Percentiles rank a stretch among this genome's conserved stretches.
Evolutionary conservation across 2,888 invertebrate species (phyloP).

Genomic region (Meloe dianella): DNA sequence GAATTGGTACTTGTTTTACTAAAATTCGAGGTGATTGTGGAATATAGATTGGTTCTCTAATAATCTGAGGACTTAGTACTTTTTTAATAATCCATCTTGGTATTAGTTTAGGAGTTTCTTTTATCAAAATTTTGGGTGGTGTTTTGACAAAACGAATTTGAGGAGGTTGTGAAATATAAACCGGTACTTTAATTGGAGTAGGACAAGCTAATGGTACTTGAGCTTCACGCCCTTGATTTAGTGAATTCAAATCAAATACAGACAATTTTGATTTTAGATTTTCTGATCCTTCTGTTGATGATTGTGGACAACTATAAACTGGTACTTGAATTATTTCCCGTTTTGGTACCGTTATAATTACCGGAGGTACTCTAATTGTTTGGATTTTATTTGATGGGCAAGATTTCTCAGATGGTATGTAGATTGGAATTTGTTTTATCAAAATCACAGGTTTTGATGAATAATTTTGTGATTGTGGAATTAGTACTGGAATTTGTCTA

Average conservation of each 20-base stretch:
- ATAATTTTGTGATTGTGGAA: background rate
- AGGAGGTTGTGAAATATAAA: background rate
- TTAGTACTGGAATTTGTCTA: background rate
- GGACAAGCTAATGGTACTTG: background rate
- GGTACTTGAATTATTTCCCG: background rate
- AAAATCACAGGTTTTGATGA: background rate
- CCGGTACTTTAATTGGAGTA: slow-evolving; percentile 2
- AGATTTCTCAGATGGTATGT: background rate
- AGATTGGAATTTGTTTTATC: background rate
- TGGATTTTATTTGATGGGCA: background rate
- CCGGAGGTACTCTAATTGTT: background rate
- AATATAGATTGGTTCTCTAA: slow-evolving; percentile 6
- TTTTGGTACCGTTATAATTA: background rate
- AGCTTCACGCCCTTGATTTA: background rate
- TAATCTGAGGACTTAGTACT: slow-evolving; percentile 1
- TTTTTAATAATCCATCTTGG: slow-evolving; percentile 10
- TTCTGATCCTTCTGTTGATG: background rate
- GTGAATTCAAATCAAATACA: background rate
- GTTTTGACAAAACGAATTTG: background rate
- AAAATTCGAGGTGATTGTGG: background rate
- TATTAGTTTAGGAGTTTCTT: slow-evolving; percentile 8
- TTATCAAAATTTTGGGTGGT: background rate
- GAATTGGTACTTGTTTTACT: slow-evolving; percentile 11
- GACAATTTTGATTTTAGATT: background rate
- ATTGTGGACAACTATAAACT: background rate